Evolutionary conservation across 2,888 invertebrate genomes (phyloP).

Genomic region (Apotomis betuletana): DNA sequence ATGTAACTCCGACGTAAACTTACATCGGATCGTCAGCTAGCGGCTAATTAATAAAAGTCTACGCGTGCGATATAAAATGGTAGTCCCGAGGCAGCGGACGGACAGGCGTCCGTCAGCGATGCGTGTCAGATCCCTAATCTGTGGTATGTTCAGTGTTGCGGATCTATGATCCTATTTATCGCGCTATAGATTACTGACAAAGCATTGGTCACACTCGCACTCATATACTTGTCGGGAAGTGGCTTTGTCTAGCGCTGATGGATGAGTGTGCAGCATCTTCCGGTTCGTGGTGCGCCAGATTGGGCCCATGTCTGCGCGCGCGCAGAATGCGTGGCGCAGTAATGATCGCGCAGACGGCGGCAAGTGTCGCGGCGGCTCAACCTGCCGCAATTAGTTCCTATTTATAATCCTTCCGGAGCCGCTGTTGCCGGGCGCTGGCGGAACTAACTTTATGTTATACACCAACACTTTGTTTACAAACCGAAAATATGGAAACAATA

Average conservation of each 20-base stretch:
- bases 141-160: no score
- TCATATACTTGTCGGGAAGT: no score
- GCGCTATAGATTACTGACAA: no score
- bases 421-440: background rate
- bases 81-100: slow-evolving; percentile 11
- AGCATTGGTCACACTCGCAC: no score
- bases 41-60: slow-evolving; percentile 38
- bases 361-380: slow-evolving; percentile 18
- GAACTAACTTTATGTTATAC: background rate
- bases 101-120: slow-evolving; percentile 22
- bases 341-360: slow-evolving; percentile 25
- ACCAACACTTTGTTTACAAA: background rate
- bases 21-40: slow-evolving; percentile 23
- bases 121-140: background rate
- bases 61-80: slow-evolving; percentile 10
- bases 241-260: background rate
- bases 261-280: background rate
- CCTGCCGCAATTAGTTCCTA: slow-evolving; percentile 9
- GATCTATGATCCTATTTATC: no score
- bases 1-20: background rate
- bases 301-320: slow-evolving; percentile 17
- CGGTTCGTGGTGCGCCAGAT: slow-evolving; percentile 17
- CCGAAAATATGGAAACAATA: no score
- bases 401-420: slow-evolving; percentile 14
- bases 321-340: slow-evolving; percentile 21